Evolutionary conservation across 1,140 invertebrate genomes (phyloP), one percentile per base, ranked within the genome.

Genomic region (Dreissena polymorpha): DNA sequence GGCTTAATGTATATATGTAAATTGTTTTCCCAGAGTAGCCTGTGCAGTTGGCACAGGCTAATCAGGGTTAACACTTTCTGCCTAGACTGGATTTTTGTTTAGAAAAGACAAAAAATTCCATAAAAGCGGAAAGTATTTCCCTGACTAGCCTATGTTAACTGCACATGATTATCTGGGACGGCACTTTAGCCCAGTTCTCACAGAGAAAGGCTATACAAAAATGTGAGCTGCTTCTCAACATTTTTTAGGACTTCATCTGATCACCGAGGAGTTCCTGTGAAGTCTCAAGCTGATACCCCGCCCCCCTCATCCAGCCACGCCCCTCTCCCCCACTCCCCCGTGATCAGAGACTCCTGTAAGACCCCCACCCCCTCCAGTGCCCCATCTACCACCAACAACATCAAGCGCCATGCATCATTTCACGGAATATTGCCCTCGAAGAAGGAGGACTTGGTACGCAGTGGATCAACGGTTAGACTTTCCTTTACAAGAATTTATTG

Each of bases 381-480:
- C 50, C 57, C 82, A n/a, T 55, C 79, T 25, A 71, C 80, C 12
- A 70, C 84, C 25, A 80, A 72, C 63, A 88, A 78, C 67, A 85
- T 89, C 49, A 80, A 85, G 68, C 78, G 89, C 25, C 87, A 89
- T 60, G 86, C 88, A 29, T 89, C 89, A 51, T 89, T 88, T 64
- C 89, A 89, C 77, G 87, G 87, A n/a, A 73, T 89, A 16, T 57
- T 89, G n/a, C 89, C 89, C 14, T 88, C 89, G 2, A 87, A 88
- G 82, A 87, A 86, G 64, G 73, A 83, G 51, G 81, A 83, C 65
- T 53, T 83, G n/a, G 81, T 69, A 18, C 73, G 81, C 65, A 83
- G 81, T 64, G 81, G 81, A 51, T 83, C 81, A 60, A 69, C 65
- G 14, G 81, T 83, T 76, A 77, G 72, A 50, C 14, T 68, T 21